Evolutionary conservation across 2,888 invertebrate genomes (phyloP), one percentile per base, ranked within the genome.

Genomic region (Ormyrus labotus): DNA sequence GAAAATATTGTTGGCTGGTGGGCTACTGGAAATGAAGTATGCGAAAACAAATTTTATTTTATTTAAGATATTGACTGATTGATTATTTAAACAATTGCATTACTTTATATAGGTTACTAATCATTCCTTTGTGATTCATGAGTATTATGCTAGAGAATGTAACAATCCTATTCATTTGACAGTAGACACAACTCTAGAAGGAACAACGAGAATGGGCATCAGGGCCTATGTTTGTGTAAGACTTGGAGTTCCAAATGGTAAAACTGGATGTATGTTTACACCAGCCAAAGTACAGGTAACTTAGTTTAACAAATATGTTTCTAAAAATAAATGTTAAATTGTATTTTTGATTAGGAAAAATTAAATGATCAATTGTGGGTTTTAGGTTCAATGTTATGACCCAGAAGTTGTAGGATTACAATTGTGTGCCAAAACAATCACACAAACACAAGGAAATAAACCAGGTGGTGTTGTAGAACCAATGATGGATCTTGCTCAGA

Each of bases 1-100:
- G 99, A 99, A 92, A 95, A 94, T 85, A 98, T 99, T 87, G 98
- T 99, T 75, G 99, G 99, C 47, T 99, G 99, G 99, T 99, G 96
- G 96, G 98, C 99, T 1, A 99, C 99, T 0, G 98, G 99, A 73
- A 95, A 97, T 85, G 99, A 99, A 91, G 89, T 89, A 75, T 11
- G 19, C 2, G 7, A 45, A 55, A 11, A 11, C n/a, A 9, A n/a
- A 47, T 74, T 69, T 13, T 13, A 72, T 50, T 9, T 10, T 34
- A 19, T 67, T 67, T 19, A 51, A 10, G 5, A 34, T 67, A 48
- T 64, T 34, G 34, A 3, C 34, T 34, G 34, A 34, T 34, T 34
- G 34, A 63, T 47, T 64, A 47, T 64, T 47, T 34, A 7, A 47
- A 11, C 34, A 11, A 63, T 45, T 13, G 47, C 1, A 45, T 58